Conservation (phyloP, 2,888 invertebrate genomes). For the Drosophila incognita region DNA sequence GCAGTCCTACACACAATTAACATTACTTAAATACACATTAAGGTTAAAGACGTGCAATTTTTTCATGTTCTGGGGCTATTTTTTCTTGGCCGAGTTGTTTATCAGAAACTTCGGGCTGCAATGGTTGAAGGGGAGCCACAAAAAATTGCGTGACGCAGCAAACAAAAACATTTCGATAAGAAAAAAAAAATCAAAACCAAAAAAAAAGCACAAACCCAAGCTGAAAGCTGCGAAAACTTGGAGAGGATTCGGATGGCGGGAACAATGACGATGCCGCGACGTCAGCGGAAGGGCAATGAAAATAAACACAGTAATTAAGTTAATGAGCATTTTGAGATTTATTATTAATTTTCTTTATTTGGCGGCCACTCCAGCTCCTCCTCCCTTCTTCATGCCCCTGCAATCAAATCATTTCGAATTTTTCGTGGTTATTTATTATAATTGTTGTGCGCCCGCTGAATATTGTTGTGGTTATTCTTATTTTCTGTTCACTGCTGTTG, state of each 20-base stretch:
- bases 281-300: slow-evolving; percentile 77
- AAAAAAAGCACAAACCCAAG: neutral
- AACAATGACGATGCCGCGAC: slow-evolving; percentile 25
- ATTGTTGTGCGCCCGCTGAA: slow-evolving; percentile 57
- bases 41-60: slow-evolving; percentile 78
- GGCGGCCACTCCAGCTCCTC: neutral
- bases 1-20: slow-evolving; percentile 72
- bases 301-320: slow-evolving; percentile 83
- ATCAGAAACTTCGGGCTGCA: slow-evolving; percentile 47
- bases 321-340: slow-evolving; percentile 83
- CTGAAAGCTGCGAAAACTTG: slow-evolving; percentile 32
- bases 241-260: slow-evolving; percentile 31
- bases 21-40: slow-evolving; percentile 83
- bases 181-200: slow-evolving; percentile 9
- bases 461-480: slow-evolving; percentile 35
- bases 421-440: slow-evolving; percentile 72
- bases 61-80: slow-evolving; percentile 75
- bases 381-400: neutral
- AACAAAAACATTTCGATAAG: slow-evolving; percentile 63
- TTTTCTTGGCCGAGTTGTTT: slow-evolving; percentile 66
- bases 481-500: slow-evolving; percentile 29
- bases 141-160: slow-evolving; percentile 80
- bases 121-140: slow-evolving; percentile 36
- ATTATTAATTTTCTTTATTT: slow-evolving; percentile 76
- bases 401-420: slow-evolving; percentile 63